Evolutionary conservation across 2,888 invertebrate genomes (phyloP).

Genomic region (Microchrysa polita): DNA sequence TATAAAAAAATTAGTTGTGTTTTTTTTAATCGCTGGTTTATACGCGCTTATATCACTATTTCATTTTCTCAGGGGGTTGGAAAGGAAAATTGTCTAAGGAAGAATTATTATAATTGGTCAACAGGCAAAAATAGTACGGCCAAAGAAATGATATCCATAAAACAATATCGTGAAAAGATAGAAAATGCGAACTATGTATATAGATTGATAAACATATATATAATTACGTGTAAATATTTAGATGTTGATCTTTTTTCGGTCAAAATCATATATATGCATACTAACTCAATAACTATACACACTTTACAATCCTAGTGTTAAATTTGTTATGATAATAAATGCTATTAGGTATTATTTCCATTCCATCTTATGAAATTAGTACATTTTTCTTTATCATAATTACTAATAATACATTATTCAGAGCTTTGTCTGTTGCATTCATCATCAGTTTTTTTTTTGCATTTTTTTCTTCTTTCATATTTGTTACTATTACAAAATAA

Average conservation of each 20-base stretch:
- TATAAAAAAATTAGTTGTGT: background rate
- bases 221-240: background rate
- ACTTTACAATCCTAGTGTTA: conserved; percentile 43
- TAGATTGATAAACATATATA: too few species aligned
- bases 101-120: background rate
- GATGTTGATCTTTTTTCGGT: background rate
- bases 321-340: conserved; percentile 41
- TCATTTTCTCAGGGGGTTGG: background rate
- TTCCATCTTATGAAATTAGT: conserved; percentile 25
- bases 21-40: background rate
- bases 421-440: conserved; percentile 19
- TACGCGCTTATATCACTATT: background rate
- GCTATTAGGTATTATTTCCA: conserved; percentile 10
- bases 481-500: conserved; percentile 49
- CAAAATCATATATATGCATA: background rate
- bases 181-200: too few species aligned
- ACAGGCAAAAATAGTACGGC: conserved; percentile 32
- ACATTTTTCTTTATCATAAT: conserved; percentile 34
- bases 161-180: too few species aligned
- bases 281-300: conserved; percentile 29
- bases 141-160: background rate
- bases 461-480: conserved; percentile 34
- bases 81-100: background rate
- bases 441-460: conserved; percentile 2
- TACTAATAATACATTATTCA: conserved; percentile 31